Percentiles rank a stretch among this genome's conserved stretches.
Evolutionary conservation across 2,888 invertebrate species (phyloP).

Genomic region (Tillus elongatus): DNA sequence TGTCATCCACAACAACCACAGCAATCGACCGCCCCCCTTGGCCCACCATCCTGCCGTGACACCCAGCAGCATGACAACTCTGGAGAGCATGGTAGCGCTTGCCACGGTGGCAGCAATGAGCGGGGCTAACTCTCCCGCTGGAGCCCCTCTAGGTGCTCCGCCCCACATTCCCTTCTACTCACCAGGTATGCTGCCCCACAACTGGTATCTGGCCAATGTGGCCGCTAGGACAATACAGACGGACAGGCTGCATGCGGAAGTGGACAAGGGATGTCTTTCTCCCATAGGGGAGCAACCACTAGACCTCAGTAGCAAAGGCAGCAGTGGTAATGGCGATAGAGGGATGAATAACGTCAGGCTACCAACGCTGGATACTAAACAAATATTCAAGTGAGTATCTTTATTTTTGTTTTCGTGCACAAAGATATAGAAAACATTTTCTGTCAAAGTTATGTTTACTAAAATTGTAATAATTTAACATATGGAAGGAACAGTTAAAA

Average conservation of each 20-base stretch:
- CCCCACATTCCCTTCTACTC: constrained; percentile 37
- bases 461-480: no score
- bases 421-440: no score
- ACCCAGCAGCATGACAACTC: constrained; percentile 47
- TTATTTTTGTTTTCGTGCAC: no score
- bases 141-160: constrained; percentile 18
- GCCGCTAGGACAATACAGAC: constrained; percentile 45
- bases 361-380: constrained; percentile 48
- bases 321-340: constrained; percentile 32
- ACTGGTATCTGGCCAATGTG: constrained; percentile 43
- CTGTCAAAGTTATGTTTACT: no score
- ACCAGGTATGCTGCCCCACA: constrained; percentile 34
- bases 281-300: constrained; percentile 64
- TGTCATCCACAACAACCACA: constrained; percentile 29
- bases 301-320: constrained; percentile 77
- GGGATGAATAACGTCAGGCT: constrained; percentile 33
- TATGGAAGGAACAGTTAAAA: no score
- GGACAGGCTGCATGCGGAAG: constrained; percentile 27
- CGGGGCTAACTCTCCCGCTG: constrained; percentile 44
- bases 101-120: constrained; percentile 56
- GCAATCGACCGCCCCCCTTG: constrained; percentile 32
- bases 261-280: constrained; percentile 21
- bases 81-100: constrained; percentile 58
- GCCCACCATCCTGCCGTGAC: constrained; percentile 40
- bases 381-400: constrained; percentile 62